These are phyloP conservation scores for Meloidogyne exigua DNA, from an alignment of 1,140 invertebrate species.

Conservation along the genomic window DNA sequence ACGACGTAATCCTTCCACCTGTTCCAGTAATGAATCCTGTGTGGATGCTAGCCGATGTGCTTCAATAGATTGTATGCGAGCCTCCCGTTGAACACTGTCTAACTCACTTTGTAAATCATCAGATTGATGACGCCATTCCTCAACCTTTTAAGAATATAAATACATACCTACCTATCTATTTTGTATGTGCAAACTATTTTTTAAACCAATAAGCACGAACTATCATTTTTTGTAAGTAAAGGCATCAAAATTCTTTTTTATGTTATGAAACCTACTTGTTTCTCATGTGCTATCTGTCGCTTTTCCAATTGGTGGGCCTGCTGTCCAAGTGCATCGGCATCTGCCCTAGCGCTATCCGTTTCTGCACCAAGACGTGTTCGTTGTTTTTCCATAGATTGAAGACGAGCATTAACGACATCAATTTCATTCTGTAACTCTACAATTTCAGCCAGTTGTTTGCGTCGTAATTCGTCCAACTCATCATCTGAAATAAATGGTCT, in stretches of 20 bases:
- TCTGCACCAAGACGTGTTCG: slow-evolving; percentile 92
- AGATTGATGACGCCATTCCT: slow-evolving; percentile 99
- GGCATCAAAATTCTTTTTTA: no score
- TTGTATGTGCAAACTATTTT: no score
- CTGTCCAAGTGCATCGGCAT: slow-evolving; percentile 66
- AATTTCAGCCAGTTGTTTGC: slow-evolving; percentile 89
- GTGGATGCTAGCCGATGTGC: slow-evolving; percentile 95
- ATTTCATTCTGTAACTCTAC: slow-evolving; percentile 96
- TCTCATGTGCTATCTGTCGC: slow-evolving; percentile 99
- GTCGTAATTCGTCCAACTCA: slow-evolving; percentile 96
- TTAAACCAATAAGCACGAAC: no score
- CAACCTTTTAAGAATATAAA: slow-evolving; percentile 71
- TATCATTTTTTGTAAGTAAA: no score
- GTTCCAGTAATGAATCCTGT: slow-evolving; percentile 89
- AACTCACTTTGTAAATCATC: slow-evolving; percentile 94
- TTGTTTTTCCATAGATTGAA: slow-evolving; percentile 91
- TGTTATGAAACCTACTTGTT: slow-evolving; percentile 67
- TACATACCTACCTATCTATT: background rate
- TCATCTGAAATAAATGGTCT: slow-evolving; percentile 79
- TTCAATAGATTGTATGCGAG: slow-evolving; percentile 97
- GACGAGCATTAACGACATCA: slow-evolving; percentile 94
- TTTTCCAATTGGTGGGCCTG: slow-evolving; percentile 78
- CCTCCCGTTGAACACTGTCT: slow-evolving; percentile 96
- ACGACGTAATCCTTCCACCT: slow-evolving; percentile 69
- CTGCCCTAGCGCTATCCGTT: slow-evolving; percentile 92